Base-by-base conservation (phyloP, 2,113 vertebrate species). In the Ptilonorhynchus violaceus region DNA sequence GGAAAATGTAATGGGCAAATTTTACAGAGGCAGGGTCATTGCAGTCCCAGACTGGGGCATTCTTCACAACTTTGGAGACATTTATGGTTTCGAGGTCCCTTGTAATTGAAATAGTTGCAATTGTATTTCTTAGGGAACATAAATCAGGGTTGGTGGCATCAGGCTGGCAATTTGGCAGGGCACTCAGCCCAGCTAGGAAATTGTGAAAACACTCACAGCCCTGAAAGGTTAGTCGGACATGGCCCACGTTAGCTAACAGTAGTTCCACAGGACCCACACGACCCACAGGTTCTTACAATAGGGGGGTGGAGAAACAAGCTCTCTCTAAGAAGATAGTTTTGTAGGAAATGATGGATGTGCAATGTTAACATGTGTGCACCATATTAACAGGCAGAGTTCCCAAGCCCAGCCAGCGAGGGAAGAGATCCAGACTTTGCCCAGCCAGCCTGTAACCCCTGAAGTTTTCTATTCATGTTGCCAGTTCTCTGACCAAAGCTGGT, bases 121-220 rank as follows among this genome's bases (percentile, higher is more conserved):
- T 17, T 42, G 53, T 70, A 37, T 90, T 90, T 92, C 88, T 73
- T 37, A 50, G 37, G 50, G 70, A 95, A 82, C 80, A 86, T 85
- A 76, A 92, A 90, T 85, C 75, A 88, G 25, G 15, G 46, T 11
- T 84, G n/a, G 33, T 69, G 67, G 70, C 5, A 31, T 76, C 63
- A 90, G 59, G 37, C 58, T 83, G 58, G 39, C 2, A 11, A 53
- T 85, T n/a, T 66, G 50, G 58, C 92, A 92, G 59, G 62, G 75
- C 0, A 0, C 25, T 90, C 24, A 62, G 75, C 55, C 82, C 22
- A 33, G 39, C 21, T 52, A 66, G 44, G 67, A 90, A 93, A 92
- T 64, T 27, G 37, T 46, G 53, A 53, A 82, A 72, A 41, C n/a
- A 75, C 46, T 39, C 14, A 78, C 63, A 89, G 30, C 15, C 62